Conservation (phyloP, 2,888 invertebrate species). For the Ophion ventricosus region DNA sequence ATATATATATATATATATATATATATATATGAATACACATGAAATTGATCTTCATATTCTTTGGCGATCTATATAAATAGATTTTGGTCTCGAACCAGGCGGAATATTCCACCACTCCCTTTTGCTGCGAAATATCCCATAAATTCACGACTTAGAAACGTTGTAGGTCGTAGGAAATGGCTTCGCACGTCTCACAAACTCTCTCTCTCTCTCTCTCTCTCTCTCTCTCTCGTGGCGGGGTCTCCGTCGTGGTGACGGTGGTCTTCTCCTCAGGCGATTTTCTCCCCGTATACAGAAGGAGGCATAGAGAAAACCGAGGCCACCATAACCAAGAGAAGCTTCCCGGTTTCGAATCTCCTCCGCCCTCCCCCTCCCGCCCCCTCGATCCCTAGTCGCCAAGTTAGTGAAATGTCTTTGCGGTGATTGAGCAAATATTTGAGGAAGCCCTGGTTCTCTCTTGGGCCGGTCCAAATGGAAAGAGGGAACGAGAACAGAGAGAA, state of each 20-base stretch:
- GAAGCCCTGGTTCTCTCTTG: constrained; percentile 62
- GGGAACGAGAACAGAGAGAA: constrained; percentile 44
- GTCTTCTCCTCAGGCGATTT: constrained; percentile 63
- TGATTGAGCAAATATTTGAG: constrained; percentile 82
- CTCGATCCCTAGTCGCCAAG: constrained; percentile 78
- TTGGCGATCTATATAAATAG: constrained; percentile 52
- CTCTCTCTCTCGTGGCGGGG: constrained; percentile 20
- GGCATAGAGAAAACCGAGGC: constrained; percentile 46
- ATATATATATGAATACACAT: neutral
- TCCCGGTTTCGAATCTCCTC: constrained; percentile 20
- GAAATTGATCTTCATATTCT: constrained; percentile 35
- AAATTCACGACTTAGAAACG: constrained; percentile 68
- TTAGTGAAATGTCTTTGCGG: constrained; percentile 82
- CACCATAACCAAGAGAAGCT: constrained; percentile 51
- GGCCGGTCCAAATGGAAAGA: constrained; percentile 54
- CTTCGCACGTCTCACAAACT: constrained; percentile 48
- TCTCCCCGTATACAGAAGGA: constrained; percentile 45
- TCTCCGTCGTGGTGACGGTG: constrained; percentile 56
- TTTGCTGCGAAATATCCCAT: constrained; percentile 59
- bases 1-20: too few relatives aligned
- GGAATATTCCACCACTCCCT: constrained; percentile 24
- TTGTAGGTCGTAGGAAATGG: constrained; percentile 61
- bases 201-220: constrained; percentile 14
- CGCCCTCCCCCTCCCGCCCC: constrained; percentile 16
- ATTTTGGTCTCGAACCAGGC: constrained; percentile 57